Base-by-base conservation (phyloP, 2,888 invertebrate species). In the Corythucha ciliata region DNA sequence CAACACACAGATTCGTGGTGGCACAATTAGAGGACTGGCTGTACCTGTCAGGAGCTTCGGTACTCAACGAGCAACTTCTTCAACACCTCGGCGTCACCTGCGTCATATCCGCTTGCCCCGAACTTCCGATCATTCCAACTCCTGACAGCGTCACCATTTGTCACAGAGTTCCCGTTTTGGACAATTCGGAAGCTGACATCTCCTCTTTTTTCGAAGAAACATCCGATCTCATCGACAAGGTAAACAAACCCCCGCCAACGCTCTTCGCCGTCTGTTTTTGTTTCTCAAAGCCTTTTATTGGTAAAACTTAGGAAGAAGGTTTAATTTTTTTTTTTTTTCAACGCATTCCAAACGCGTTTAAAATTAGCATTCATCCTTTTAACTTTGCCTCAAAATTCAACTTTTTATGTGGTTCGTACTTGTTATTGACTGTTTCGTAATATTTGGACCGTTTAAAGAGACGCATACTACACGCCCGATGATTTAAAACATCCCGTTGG, bases 51-150 rank as follows among this genome's bases (percentile, higher is more conserved):
- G 88, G 88, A 12, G 89, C 89, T 0, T 80, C 82, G 44, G 81
- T 82, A 0, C 72, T 82, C 18, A 74, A 80, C 42, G 79, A 80
- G 1, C 77, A 79, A 3, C 76, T 79, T 41, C 72, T 91, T 27
- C 75, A 77, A 57, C 74, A 75, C 2, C 70, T 82, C 26, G 77
- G 78, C 39, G 80, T 91, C 45, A 81, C 82, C 2, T 80, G 83
- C 62, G 79, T 91, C 32, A 78, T 91, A 48, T 89, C 86, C 65
- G 83, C 81, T 18, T 88, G 90, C 0, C 79, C 84, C 0, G 91
- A 91, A 65, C 73, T 90, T 39, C 88, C 89, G 0, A 78, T 80
- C 48, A 72, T 75, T 3, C 78, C 76, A 1, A 63, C 76, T 1
- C 76, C 79, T 4, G 75, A 75, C 61, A 60, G 63, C 26, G 62